phyloP scores from a whole-genome alignment of 92 coral and sea anemone genomes.

The Porites evermanni region DNA sequence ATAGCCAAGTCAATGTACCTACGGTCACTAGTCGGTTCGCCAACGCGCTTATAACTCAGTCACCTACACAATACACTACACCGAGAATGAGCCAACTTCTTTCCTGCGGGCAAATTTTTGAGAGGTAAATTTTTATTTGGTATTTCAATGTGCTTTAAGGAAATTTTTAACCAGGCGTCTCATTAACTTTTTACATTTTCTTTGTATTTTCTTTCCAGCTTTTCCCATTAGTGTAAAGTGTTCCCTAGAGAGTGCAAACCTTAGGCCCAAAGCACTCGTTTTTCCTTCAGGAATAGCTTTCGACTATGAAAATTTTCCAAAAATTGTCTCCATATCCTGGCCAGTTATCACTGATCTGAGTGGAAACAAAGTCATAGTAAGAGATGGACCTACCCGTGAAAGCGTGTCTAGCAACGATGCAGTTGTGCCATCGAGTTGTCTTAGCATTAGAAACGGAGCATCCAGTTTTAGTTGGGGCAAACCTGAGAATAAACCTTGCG shows the following conservation, averaged over 20 bases:
- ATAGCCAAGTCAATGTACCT: too few relatives aligned
- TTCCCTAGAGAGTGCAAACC: not conserved
- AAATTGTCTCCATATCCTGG: slow-evolving; percentile 23
- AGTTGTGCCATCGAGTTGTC: not conserved
- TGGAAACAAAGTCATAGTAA: not conserved
- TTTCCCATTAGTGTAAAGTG: not conserved
- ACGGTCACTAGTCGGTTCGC: too few relatives aligned
- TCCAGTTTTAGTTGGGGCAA: slow-evolving; percentile 20
- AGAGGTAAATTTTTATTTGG: too few relatives aligned
- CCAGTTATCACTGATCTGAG: slow-evolving; percentile 6
- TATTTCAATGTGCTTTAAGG: too few relatives aligned
- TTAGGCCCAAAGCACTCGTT: slow-evolving; percentile 11
- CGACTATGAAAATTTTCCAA: slow-evolving; percentile 39
- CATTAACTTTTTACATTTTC: not conserved
- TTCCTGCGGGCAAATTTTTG: too few relatives aligned
- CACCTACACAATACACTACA: too few relatives aligned
- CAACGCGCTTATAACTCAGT: too few relatives aligned
- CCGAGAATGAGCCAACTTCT: too few relatives aligned
- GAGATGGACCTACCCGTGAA: slow-evolving; percentile 5
- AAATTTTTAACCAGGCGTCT: not conserved
- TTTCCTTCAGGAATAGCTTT: slow-evolving; percentile 25
- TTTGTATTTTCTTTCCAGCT: not conserved
- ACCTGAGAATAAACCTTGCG: not conserved
- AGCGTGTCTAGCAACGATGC: not conserved
- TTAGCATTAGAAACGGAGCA: not conserved